Evolutionary conservation across 2,888 invertebrate genomes (phyloP), one percentile per base, ranked within the genome.

Genomic region (Oscheius myriophilus): DNA sequence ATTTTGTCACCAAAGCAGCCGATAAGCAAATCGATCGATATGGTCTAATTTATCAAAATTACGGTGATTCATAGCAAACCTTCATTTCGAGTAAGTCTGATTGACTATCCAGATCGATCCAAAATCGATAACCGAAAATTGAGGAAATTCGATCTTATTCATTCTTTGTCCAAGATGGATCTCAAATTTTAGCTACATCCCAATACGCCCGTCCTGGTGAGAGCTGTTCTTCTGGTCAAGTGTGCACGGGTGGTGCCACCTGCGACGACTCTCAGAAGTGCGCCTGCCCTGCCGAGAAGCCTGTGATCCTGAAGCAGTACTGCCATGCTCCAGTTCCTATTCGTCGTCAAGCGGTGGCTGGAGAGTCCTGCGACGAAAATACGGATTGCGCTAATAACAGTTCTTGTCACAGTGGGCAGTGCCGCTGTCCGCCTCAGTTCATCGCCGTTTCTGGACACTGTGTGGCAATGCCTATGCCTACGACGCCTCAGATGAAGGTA

Each of bases 181-280:
- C 53, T 65, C 21, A 33, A 49, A 49, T 39, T 16, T 49, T 45
- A 2, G n/a, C 58, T n/a, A 21, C 53, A 7, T 51, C 58, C 58
- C 61, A 70, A 6, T 82, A 80, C 26, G 76, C 85, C 14, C 71
- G 73, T 12, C 82, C 84, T 18, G 83, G 82, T 26, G 81, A 80
- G 58, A 70, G 66, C 49, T 84, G 84, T 51, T 57, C 63, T 18
- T 55, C 70, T 51, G 78, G 70, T 16, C 79, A 82, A 59, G 69
- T 58, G 12, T 84, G 84, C 55, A 73, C 74, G 4, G 81, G 80
- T 9, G 83, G 82, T 59, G 58, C 78, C 41, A 63, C 69, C 25
- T 84, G 84, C 66, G 69, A 74, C 12, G 70, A 49, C 42, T 65
- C 82, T 58, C 58, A 84, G 82, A 69, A 74, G 41, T 84, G 84